phyloP scores from a whole-genome alignment of 2,888 invertebrate genomes.

The Epirrita christyi region DNA sequence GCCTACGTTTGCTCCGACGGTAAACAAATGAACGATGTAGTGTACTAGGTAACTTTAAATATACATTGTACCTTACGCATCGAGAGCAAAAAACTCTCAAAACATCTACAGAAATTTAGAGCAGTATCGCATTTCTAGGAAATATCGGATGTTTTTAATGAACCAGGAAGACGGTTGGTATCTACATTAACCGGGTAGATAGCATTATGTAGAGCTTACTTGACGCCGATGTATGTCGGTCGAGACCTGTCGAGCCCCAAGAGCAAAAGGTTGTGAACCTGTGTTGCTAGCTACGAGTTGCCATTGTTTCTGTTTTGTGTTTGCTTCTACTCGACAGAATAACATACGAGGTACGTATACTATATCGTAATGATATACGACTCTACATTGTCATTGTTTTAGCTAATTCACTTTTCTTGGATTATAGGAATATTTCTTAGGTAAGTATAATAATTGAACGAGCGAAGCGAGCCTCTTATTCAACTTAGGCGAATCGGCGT shows the following conservation, averaged over 20 bases:
- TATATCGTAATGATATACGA: too few relatives aligned
- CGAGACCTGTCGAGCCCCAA: conserved; percentile 66
- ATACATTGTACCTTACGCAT: conserved; percentile 55
- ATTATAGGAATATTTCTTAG: too few relatives aligned
- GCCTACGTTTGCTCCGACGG: conserved; percentile 47
- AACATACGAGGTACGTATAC: neutral
- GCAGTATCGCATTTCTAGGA: conserved; percentile 18
- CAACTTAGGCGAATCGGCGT: too few relatives aligned
- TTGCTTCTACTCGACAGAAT: conserved; percentile 9
- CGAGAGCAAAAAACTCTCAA: conserved; percentile 35
- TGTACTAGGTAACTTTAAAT: conserved; percentile 47
- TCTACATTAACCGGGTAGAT: conserved; percentile 15
- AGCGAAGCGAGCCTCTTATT: too few relatives aligned
- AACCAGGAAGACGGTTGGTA: conserved; percentile 39
- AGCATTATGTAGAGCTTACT: conserved; percentile 32
- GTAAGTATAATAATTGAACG: too few relatives aligned
- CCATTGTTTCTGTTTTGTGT: conserved; percentile 38
- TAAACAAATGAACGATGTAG: conserved; percentile 52
- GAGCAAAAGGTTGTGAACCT: conserved; percentile 70
- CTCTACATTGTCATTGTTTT: conserved; percentile 5
- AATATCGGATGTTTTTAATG: conserved; percentile 34
- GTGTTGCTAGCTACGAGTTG: conserved; percentile 52
- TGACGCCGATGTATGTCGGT: conserved; percentile 49
- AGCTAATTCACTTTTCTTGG: neutral
- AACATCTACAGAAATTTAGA: conserved; percentile 27